Conservation (phyloP, 1,140 invertebrate genomes). For the Heliconius himera region DNA sequence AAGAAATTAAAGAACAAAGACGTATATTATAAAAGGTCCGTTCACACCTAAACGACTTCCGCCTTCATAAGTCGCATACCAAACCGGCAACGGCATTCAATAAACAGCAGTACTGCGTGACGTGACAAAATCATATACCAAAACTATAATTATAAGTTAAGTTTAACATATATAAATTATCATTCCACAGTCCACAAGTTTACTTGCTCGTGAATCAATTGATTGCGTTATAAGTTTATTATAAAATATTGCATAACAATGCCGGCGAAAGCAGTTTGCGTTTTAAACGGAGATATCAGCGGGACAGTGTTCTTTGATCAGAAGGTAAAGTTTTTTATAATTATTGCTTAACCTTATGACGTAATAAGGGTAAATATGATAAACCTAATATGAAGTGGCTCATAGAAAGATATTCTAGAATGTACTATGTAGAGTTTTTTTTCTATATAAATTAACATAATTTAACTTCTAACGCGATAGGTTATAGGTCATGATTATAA, state of each 20-base stretch:
- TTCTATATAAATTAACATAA: not conserved
- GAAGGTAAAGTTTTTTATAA: conserved; percentile 80
- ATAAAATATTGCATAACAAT: conserved; percentile 55
- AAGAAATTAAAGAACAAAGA: not conserved
- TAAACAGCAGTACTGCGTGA: conserved; percentile 6
- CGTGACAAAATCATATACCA: not conserved
- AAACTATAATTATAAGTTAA: not conserved
- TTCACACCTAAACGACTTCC: not conserved
- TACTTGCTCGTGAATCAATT: not conserved
- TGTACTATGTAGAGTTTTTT: not conserved
- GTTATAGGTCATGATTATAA: not conserved
- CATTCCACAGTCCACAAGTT: not conserved
- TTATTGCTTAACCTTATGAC: conserved; percentile 41
- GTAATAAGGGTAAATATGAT: conserved; percentile 18
- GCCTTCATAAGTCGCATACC: not conserved
- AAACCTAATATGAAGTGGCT: not conserved
- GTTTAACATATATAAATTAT: not conserved
- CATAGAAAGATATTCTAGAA: conserved; percentile 1
- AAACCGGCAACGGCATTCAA: not conserved
- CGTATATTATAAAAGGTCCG: not conserved
- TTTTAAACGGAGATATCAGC: conserved; percentile 91
- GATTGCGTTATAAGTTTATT: not conserved
- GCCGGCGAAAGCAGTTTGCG: conserved; percentile 91
- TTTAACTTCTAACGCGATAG: not conserved
- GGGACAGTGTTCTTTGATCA: conserved; percentile 91